These are phyloP conservation scores for Xylocopa sonorina DNA, from an alignment of 1,140 invertebrate species.

Conservation along the genomic window DNA sequence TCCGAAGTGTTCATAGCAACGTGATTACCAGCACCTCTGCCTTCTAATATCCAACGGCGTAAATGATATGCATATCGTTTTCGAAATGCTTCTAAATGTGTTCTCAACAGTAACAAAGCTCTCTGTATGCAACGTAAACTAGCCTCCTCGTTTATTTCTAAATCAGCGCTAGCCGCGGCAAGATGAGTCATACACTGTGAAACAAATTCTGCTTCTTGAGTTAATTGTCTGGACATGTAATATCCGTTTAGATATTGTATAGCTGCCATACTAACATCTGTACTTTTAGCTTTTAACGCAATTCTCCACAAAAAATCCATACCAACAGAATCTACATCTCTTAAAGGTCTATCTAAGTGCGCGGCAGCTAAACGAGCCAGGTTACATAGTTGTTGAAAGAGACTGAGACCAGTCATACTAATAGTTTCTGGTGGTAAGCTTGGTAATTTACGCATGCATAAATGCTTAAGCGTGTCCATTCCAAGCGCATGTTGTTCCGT, in stretches of 20 bases:
- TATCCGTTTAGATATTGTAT: conserved; percentile 96
- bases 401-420: conserved; percentile 94
- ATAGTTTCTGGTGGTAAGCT: conserved; percentile 93
- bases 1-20: conserved; percentile 85
- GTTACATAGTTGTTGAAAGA: conserved; percentile 95
- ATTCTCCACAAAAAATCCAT: conserved; percentile 98
- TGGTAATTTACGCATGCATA: conserved; percentile 95
- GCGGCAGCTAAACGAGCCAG: conserved; percentile 88
- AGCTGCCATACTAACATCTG: conserved; percentile 95
- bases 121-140: conserved; percentile 94
- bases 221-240: conserved; percentile 94
- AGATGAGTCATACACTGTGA: conserved; percentile 95
- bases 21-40: conserved; percentile 88
- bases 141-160: conserved; percentile 88
- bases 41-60: conserved; percentile 91
- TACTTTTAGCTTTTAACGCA: conserved; percentile 92
- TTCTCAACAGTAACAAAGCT: conserved; percentile 92
- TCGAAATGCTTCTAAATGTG: conserved; percentile 95
- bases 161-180: conserved; percentile 88
- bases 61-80: conserved; percentile 94
- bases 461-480: conserved; percentile 91
- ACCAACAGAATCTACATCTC: conserved; percentile 84
- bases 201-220: conserved; percentile 95
- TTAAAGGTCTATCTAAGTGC: conserved; percentile 82
- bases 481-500: conserved; percentile 95